Evolutionary conservation across 2,797 vertebrate genomes (phyloP), one percentile per base, ranked within the genome.

Genomic region (Gallinago solitaria): DNA sequence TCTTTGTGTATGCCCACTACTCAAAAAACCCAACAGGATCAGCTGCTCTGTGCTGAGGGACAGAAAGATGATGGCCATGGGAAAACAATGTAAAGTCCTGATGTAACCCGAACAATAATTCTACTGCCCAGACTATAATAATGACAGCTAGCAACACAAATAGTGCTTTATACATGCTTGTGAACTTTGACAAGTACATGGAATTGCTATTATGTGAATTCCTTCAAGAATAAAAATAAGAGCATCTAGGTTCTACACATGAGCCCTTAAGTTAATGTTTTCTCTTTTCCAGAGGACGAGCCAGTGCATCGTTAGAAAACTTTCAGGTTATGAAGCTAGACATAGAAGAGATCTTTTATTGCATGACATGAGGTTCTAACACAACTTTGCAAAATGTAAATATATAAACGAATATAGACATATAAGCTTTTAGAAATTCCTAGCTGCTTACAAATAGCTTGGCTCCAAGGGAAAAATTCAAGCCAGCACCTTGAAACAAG

Each of bases 371-470:
- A 83, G 20, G 60, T 71, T 50, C 74, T 83, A 91, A 94, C 41
- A 35, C 9, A 57, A 65, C 24, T 83, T 93, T 57, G 35, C 60
- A 88, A 74, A 89, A 89, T 85, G 41, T 47, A 87, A 95, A 84
- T 91, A 63, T 50, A 28, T 70, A 91, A 96, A 82, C 24, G 93
- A 97, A 91, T 39, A 59, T 8, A 96, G 47, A 80, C 60, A 80
- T 54, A 90, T 33, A 93, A 91, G 83, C 32, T 88, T 90, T 57
- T 54, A 90, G 64, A 92, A 61, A 94, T 67, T 63, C 65, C 70
- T 71, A 76, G 37, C 64, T 93, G 76, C 57, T 96, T 81, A 94
- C 43, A 96, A 92, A 87, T 35, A 94, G 14, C 73, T 83, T 95
- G 85, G 68, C 81, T 87, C 45, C 18, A 24, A 64, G 43, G 63